These are phyloP conservation scores for Phrynocephalus vlangalii DNA, from an alignment of 2,797 vertebrate species.

Conservation along the genomic window DNA sequence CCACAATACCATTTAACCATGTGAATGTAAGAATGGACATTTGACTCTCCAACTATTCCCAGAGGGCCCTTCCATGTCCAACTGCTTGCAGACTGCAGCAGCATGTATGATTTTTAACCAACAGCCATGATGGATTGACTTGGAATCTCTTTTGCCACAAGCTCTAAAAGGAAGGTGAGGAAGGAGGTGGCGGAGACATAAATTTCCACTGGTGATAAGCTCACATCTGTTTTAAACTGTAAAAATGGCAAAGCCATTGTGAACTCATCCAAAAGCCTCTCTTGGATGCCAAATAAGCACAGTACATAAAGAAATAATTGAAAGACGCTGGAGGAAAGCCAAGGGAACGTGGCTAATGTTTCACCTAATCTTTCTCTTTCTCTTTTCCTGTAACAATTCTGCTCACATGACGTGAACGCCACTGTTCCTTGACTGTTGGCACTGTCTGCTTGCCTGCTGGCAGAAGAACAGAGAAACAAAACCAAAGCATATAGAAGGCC, in stretches of 20 bases:
- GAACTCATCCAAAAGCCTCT: constrained; percentile 73
- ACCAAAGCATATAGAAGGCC: constrained; percentile 28
- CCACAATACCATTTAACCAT: constrained; percentile 39
- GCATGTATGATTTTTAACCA: constrained; percentile 76
- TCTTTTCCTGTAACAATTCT: constrained; percentile 47
- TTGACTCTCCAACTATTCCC: constrained; percentile 50
- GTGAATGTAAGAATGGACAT: constrained; percentile 48
- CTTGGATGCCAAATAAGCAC: constrained; percentile 71
- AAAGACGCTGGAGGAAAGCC: constrained; percentile 74
- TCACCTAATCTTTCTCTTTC: constrained; percentile 76
- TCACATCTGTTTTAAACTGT: constrained; percentile 72
- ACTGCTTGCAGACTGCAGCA: constrained; percentile 68
- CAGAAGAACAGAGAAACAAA: constrained; percentile 51
- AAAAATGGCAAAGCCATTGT: constrained; percentile 73
- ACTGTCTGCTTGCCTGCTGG: constrained; percentile 57
- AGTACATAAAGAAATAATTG: constrained; percentile 81
- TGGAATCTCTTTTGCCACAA: constrained; percentile 58
- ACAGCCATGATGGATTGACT: constrained; percentile 70
- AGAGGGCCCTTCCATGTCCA: constrained; percentile 36
- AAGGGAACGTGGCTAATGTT: constrained; percentile 76
- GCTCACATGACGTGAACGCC: constrained; percentile 52
- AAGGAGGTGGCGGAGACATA: constrained; percentile 59
- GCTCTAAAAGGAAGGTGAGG: constrained; percentile 56
- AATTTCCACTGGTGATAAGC: constrained; percentile 70
- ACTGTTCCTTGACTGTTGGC: constrained; percentile 61